Evolutionary conservation across 2,113 vertebrate genomes (phyloP), one percentile per base, ranked within the genome.

Genomic region (Thamnophis sirtalis): DNA sequence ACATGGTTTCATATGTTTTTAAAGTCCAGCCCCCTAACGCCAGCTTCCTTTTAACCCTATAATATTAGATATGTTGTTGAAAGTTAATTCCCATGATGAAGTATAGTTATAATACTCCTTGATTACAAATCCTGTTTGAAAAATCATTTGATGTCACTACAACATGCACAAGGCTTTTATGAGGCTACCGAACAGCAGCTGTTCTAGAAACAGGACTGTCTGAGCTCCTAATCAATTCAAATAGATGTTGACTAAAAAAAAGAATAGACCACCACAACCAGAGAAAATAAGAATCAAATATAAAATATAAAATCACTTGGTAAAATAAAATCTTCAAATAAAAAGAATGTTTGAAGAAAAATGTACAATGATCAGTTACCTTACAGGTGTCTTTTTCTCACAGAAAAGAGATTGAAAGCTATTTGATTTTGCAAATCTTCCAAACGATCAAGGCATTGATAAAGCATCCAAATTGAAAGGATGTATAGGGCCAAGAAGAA

Each of bases 1-100:
- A 91, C 80, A 93, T 94, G 91, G 89, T 80, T 90, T 60, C 1
- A 19, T 88, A 84, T 89, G 55, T 89, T 96, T 92, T 85, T 17
- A 50, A 93, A 94, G 50, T 84, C 54, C 84, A 58, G 19, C 28
- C 49, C 50, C 50, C 15, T 54, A 51, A 19, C 24, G 56, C 11
- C 9, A 68, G 24, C 38, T 56, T 33, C 53, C 58, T 51, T 21
- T 58, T 84, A 89, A 56, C 68, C 84, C 50, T 8, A 84, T 84
- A 89, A 56, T 56, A 80, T 28, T 58, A 89, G 53, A 91, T 13
- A 28, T 2, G 2, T 43, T 26, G 33, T 51, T 73, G 38, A 90
- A 90, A 90, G 33, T 33, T 38, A 58, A 28, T 49, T 17, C 19
- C 10, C 2, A 56, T 5, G 1, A 6, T 2, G 80, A 63, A 8